These are phyloP conservation scores for Drosophila pallidifrons DNA, from an alignment of 1,140 invertebrate species.

Conservation along the genomic window DNA sequence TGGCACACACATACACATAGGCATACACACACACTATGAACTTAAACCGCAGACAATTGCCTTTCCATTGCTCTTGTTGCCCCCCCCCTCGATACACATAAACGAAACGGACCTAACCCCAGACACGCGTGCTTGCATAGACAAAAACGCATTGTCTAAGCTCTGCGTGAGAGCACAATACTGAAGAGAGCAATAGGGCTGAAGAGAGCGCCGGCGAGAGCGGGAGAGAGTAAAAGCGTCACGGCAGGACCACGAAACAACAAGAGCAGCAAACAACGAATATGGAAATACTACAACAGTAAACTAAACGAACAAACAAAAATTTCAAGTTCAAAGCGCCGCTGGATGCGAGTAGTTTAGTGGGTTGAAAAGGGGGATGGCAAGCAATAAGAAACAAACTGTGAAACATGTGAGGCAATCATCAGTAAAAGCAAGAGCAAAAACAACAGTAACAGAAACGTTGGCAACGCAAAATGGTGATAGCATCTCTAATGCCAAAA, in stretches of 20 bases:
- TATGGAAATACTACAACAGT: conserved; percentile 34
- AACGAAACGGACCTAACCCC: conserved; percentile 55
- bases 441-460: conserved; percentile 5
- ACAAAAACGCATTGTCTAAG: conserved; percentile 69
- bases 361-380: neutral
- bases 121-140: conserved; percentile 53
- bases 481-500: conserved; percentile 59
- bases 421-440: conserved; percentile 31
- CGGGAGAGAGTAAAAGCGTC: conserved; percentile 6
- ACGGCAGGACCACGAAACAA: conserved; percentile 35
- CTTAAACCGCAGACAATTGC: conserved; percentile 35
- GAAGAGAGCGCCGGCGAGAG: conserved; percentile 21
- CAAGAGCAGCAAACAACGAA: conserved; percentile 19
- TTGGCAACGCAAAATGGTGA: conserved; percentile 38
- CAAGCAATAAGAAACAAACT: conserved; percentile 29
- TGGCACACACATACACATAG: conserved; percentile 24
- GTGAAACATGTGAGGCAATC: conserved; percentile 26
- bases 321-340: conserved; percentile 84
- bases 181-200: conserved; percentile 1
- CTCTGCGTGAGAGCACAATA: conserved; percentile 23
- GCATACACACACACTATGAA: conserved; percentile 26
- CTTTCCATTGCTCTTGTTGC: neutral
- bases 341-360: conserved; percentile 47
- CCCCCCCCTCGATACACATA: conserved; percentile 14
- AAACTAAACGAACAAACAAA: conserved; percentile 69